Evolutionary conservation across 64 coral and sea anemone species (phyloP).

Genomic region (Pocillopora damicornis): DNA sequence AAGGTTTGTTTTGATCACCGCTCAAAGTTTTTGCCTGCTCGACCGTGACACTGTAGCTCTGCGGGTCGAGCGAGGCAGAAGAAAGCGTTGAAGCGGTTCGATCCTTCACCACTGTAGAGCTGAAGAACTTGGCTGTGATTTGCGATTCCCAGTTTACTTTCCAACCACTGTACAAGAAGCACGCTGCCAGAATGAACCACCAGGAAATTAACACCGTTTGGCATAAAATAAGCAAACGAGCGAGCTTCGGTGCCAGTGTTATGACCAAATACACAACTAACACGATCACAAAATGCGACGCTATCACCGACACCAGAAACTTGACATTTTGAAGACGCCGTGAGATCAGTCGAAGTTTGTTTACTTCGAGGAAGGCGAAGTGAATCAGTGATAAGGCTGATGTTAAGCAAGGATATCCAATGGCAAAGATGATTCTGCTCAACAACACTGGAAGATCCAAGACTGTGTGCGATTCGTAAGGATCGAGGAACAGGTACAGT

Average conservation of each 20-base stretch:
- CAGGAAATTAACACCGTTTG: constrained; percentile 71
- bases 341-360: constrained; percentile 44
- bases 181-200: constrained; percentile 57
- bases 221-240: constrained; percentile 67
- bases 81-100: background rate
- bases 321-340: constrained; percentile 79
- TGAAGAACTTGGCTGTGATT: constrained; percentile 46
- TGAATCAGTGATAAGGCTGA: constrained; percentile 75
- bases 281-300: constrained; percentile 66
- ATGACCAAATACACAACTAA: constrained; percentile 49
- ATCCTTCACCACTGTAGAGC: constrained; percentile 16
- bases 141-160: constrained; percentile 57
- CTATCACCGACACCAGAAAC: constrained; percentile 57
- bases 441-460: constrained; percentile 56
- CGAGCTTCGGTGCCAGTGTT: constrained; percentile 61
- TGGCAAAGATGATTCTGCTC: constrained; percentile 56
- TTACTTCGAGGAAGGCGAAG: constrained; percentile 81
- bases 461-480: constrained; percentile 65
- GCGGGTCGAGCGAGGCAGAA: background rate
- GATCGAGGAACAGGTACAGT: constrained; percentile 58
- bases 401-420: constrained; percentile 78
- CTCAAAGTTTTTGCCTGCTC: background rate
- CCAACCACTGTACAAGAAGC: constrained; percentile 66
- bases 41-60: background rate
- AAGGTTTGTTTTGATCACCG: background rate